Percentiles rank a stretch among this genome's conserved stretches.
These are phyloP conservation scores for Ispidina picta DNA, from an alignment of 2,797 vertebrate species.

Conservation along the genomic window DNA sequence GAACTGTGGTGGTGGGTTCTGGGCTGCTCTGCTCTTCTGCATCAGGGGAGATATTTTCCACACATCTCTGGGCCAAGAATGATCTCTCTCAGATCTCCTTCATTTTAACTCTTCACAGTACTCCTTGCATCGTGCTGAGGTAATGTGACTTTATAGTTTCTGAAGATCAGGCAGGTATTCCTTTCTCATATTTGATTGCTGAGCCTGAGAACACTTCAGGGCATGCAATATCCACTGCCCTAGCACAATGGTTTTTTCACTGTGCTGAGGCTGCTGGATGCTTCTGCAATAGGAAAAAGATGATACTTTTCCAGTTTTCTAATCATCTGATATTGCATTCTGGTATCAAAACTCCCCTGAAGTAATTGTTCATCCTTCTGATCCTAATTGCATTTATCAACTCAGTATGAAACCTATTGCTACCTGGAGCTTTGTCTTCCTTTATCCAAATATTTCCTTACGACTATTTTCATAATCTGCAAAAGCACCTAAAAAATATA, in stretches of 20 bases:
- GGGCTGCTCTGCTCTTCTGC: background rate
- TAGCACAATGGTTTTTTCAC: background rate
- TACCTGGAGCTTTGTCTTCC: slow-evolving; percentile 57
- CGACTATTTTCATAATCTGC: slow-evolving; percentile 62
- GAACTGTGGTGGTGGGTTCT: background rate
- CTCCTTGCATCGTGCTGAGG: background rate
- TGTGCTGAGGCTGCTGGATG: background rate
- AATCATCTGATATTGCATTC: slow-evolving; percentile 58
- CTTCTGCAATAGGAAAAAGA: background rate
- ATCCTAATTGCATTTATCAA: slow-evolving; percentile 69
- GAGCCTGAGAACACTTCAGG: slow-evolving; percentile 22
- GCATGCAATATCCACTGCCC: slow-evolving; percentile 20
- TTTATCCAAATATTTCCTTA: slow-evolving; percentile 57
- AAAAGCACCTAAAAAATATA: slow-evolving; percentile 41
- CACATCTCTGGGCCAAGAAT: background rate
- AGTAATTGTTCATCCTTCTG: slow-evolving; percentile 64
- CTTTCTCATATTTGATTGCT: slow-evolving; percentile 16
- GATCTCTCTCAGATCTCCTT: background rate
- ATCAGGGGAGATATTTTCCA: accelerated
- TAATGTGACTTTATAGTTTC: background rate
- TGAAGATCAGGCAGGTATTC: background rate
- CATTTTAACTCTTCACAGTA: slow-evolving; percentile 1
- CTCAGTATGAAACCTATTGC: slow-evolving; percentile 53
- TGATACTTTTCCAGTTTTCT: slow-evolving; percentile 45
- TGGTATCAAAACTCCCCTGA: slow-evolving; percentile 48